Percentiles rank a stretch among this genome's conserved stretches.
phyloP scores from a whole-genome alignment of 2,113 vertebrate genomes.

The Morone chrysops region DNA sequence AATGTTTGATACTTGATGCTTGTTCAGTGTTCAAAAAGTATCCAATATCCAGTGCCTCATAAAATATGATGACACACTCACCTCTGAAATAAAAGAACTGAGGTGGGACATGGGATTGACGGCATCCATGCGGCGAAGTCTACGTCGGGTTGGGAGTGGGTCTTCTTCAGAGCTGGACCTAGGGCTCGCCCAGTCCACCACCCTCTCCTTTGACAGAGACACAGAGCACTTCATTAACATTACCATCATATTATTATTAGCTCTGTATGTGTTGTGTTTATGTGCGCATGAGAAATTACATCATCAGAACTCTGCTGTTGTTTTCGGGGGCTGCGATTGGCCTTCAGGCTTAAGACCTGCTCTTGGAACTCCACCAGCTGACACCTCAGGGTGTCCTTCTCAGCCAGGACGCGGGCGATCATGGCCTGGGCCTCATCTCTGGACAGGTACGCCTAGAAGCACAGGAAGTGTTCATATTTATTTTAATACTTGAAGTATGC shows the following conservation, averaged over 20 bases:
- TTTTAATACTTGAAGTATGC: not conserved
- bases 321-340: not conserved
- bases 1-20: not conserved
- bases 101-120: constrained; percentile 46
- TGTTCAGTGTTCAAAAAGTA: not conserved
- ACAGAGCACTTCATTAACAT: not conserved
- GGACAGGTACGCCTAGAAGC: constrained; percentile 85
- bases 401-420: constrained; percentile 85
- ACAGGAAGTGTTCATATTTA: not conserved
- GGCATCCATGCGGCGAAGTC: constrained; percentile 74
- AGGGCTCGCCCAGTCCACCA: constrained; percentile 18
- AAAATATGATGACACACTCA: constrained; percentile 22
- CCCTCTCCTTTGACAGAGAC: constrained; percentile 40
- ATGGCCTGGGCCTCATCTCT: constrained; percentile 87
- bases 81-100: constrained; percentile 48
- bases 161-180: constrained; percentile 45
- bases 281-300: constrained; percentile 10
- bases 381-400: constrained; percentile 89
- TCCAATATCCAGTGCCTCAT: not conserved
- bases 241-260: too few relatives aligned
- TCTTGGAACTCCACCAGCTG: constrained; percentile 88
- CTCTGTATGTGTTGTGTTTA: not conserved
- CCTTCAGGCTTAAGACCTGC: constrained; percentile 77
- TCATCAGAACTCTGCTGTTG: constrained; percentile 31
- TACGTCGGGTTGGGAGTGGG: constrained; percentile 5